Percentiles rank a stretch among this genome's conserved stretches.
These are phyloP conservation scores for Cosmia trapezina DNA, from an alignment of 2,888 invertebrate genomes.

Conservation along the genomic window DNA sequence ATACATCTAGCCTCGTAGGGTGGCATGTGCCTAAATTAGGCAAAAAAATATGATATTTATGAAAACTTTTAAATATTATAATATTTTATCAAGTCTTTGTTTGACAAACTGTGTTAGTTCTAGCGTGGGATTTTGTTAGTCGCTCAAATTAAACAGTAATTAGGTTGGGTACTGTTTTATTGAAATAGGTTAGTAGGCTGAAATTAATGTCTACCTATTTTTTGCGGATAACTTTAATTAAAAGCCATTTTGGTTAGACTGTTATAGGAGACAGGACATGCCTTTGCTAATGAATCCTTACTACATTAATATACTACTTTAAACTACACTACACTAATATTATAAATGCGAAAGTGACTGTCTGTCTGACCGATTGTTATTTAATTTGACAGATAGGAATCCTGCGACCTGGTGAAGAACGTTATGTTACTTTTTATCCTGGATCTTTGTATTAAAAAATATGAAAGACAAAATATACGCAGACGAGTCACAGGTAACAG, in stretches of 20 bases:
- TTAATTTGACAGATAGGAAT: neutral
- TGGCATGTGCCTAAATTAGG: neutral
- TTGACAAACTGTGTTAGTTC: conserved; percentile 6
- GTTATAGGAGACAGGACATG: neutral
- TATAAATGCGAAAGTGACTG: neutral
- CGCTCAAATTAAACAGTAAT: conserved; percentile 12
- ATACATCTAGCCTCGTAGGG: neutral
- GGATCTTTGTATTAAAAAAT: too few relatives aligned
- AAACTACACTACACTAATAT: too few relatives aligned
- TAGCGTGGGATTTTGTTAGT: conserved; percentile 7
- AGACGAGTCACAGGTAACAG: too few relatives aligned
- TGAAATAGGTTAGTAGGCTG: neutral
- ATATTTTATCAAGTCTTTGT: neutral
- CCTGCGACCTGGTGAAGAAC: neutral
- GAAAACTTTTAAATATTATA: conserved; percentile 24
- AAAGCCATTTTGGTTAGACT: neutral
- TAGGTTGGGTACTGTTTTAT: neutral
- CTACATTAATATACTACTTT: too few relatives aligned
- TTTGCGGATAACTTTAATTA: neutral
- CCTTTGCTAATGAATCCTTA: neutral
- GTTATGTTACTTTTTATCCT: too few relatives aligned
- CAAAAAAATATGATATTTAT: neutral
- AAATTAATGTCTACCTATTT: neutral
- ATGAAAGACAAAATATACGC: too few relatives aligned
- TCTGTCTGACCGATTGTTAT: neutral